These are phyloP conservation scores for Saccopteryx leptura DNA, from an alignment of 2,113 vertebrate species.

Conservation along the genomic window DNA sequence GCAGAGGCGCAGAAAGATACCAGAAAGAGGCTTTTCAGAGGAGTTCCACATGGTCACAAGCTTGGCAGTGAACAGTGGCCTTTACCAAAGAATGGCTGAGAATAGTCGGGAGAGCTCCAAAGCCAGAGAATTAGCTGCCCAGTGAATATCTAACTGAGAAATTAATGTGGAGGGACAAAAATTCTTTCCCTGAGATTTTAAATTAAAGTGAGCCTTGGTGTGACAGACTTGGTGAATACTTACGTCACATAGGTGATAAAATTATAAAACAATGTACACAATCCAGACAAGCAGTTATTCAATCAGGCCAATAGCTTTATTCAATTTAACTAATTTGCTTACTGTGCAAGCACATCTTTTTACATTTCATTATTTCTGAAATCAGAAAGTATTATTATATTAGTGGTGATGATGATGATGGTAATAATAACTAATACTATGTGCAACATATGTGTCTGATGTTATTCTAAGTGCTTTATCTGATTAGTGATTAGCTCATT, in stretches of 20 bases:
- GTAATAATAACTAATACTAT: not conserved
- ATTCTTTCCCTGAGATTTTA: slow-evolving; percentile 5
- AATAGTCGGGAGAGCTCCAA: not conserved
- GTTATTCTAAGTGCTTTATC: not conserved
- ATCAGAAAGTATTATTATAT: not conserved
- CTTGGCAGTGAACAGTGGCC: not conserved
- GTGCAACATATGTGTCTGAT: not conserved
- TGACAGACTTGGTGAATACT: not conserved
- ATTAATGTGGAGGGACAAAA: not conserved
- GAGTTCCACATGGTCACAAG: not conserved
- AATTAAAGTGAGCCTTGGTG: not conserved
- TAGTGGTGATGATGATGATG: not conserved
- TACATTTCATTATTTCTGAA: not conserved
- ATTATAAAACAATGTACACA: not conserved
- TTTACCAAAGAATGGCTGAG: not conserved
- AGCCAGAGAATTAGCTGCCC: not conserved
- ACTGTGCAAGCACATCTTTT: slow-evolving; percentile 22
- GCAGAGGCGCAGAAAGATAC: not conserved
- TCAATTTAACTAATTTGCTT: not conserved
- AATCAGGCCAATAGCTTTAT: not conserved
- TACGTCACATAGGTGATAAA: not conserved
- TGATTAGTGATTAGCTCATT: not conserved
- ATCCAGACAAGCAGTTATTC: not conserved
- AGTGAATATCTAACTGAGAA: not conserved
- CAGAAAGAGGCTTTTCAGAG: not conserved